Evolutionary conservation across 2,113 vertebrate species (phyloP).

Genomic region (Cavia aperea): DNA sequence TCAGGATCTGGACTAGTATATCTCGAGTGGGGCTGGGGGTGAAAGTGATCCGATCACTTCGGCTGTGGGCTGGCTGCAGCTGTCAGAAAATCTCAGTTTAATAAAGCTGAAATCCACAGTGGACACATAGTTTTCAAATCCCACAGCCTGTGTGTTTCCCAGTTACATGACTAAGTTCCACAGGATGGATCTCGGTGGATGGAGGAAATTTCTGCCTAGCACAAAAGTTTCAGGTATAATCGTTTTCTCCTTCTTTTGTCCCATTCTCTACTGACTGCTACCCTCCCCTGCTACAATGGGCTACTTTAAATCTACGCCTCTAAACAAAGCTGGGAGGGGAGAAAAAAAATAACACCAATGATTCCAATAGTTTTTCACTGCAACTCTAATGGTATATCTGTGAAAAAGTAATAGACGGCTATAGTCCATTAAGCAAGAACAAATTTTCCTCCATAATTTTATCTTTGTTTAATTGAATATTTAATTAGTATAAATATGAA

Average conservation of each 20-base stretch:
- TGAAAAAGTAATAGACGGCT: constrained; percentile 76
- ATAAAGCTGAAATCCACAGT: constrained; percentile 34
- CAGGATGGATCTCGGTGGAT: background rate
- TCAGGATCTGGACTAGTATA: background rate
- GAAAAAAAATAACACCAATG: constrained; percentile 55
- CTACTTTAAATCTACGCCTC: accelerated
- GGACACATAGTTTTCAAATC: constrained; percentile 39
- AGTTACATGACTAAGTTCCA: background rate
- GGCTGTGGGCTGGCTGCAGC: background rate
- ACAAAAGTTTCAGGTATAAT: background rate
- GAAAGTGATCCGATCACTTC: background rate
- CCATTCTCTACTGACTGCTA: background rate
- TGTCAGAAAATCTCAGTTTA: constrained; percentile 40
- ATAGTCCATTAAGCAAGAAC: constrained; percentile 83
- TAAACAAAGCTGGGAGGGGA: constrained; percentile 60
- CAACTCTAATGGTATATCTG: constrained; percentile 75
- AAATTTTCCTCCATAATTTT: constrained; percentile 79
- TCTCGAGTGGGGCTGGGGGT: background rate
- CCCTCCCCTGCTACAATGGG: background rate
- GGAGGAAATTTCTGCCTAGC: background rate
- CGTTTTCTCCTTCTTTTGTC: background rate
- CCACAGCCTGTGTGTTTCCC: background rate
- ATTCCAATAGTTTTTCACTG: constrained; percentile 47
- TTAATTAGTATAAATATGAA: constrained; percentile 82
- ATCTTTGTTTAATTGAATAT: constrained; percentile 86